These are phyloP conservation scores for Podargus strigoides DNA, from an alignment of 2,797 vertebrate genomes.

Conservation along the genomic window DNA sequence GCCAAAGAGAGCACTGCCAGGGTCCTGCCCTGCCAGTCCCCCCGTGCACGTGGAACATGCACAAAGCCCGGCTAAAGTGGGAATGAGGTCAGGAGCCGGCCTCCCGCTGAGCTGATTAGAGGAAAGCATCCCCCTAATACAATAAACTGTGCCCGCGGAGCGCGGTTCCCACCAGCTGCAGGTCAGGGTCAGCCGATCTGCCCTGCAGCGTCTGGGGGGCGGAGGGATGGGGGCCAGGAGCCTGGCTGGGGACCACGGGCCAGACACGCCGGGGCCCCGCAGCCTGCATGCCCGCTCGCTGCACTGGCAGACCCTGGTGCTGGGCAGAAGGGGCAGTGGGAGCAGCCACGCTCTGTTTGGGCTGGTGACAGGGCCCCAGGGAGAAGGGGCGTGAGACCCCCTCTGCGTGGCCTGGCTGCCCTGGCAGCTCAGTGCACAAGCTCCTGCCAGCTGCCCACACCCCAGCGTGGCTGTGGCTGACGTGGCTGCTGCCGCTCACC, in stretches of 20 bases:
- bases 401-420: accelerated
- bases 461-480: not conserved
- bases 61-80: constrained; percentile 29
- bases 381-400: not conserved
- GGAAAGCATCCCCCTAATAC: constrained; percentile 27
- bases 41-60: not conserved
- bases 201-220: accelerated
- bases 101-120: constrained; percentile 56
- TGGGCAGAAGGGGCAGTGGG: not conserved
- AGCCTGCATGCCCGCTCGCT: accelerated
- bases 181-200: not conserved
- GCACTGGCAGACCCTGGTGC: accelerated
- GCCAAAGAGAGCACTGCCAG: accelerated
- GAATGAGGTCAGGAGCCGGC: constrained; percentile 48
- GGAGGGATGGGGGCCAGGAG: accelerated
- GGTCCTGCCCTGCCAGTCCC: not conserved
- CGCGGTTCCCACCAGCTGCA: not conserved
- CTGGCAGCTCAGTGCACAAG: not conserved
- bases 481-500: accelerated
- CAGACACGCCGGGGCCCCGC: accelerated
- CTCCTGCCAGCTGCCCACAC: not conserved
- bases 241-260: accelerated
- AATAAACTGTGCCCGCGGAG: not conserved
- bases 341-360: not conserved
- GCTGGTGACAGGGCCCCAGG: not conserved